Percentiles rank a stretch among this genome's conserved stretches.
Evolutionary conservation across 2,888 invertebrate species (phyloP).

Genomic region (Frankliniella fusca): DNA sequence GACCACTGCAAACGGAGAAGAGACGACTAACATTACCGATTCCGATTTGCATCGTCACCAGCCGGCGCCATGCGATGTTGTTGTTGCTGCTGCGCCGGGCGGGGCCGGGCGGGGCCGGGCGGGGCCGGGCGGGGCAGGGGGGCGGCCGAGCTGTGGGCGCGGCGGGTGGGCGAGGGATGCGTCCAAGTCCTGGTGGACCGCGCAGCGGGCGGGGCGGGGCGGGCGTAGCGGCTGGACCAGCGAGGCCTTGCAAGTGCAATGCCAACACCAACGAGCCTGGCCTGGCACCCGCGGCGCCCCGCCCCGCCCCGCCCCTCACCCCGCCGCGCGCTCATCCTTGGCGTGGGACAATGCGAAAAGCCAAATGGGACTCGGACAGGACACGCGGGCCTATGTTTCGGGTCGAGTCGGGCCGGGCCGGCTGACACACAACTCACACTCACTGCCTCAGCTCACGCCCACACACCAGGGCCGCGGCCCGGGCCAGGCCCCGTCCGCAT

Average conservation of each 20-base stretch:
- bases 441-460: too few species aligned
- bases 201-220: background rate
- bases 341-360: slow-evolving; percentile 9
- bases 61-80: too few species aligned
- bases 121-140: background rate
- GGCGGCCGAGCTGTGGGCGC: background rate
- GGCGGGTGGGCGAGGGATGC: slow-evolving; percentile 7
- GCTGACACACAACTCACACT: too few species aligned
- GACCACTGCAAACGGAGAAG: too few species aligned
- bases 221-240: background rate
- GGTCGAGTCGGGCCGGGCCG: background rate
- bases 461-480: background rate
- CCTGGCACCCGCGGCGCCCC: background rate
- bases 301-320: background rate
- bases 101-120: background rate
- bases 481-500: background rate
- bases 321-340: background rate
- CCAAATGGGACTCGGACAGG: background rate
- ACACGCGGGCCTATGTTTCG: background rate
- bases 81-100: too few species aligned
- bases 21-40: too few species aligned
- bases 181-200: background rate
- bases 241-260: slow-evolving; percentile 21
- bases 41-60: too few species aligned
- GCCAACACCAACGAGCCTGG: background rate